Base-by-base conservation (phyloP, 2,113 vertebrate genomes). In the Epinephelus fuscoguttatus region DNA sequence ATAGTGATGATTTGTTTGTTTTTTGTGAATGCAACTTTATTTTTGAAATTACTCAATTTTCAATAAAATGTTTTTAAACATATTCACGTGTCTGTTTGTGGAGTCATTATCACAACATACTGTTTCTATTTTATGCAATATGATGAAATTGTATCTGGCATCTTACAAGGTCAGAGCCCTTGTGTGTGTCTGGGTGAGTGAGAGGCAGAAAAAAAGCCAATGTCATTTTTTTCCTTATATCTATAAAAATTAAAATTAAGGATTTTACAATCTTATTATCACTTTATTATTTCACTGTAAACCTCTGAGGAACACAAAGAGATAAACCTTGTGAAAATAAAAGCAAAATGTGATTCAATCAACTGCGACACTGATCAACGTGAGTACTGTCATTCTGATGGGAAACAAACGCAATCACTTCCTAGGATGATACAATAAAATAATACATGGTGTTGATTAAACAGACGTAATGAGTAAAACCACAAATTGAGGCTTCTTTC, bases 1-100 rank as follows among this genome's bases (percentile, higher is more conserved):
- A 85, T 67, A 75, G 0, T 69, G 27, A 80, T 81, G 70, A 77
- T 74, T 72, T 81, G 2, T 76, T 61, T 75, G 21, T 47, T 79
- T 47, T 71, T 19, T 88, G 52, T 74, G 47, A 63, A 84, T 73
- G 68, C 0, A 19, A 59, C 42, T 82, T 85, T 63, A 70, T 45
- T 68, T 76, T 78, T 52, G 13, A 67, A 0, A 45, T 45, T 45
- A 45, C 9, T 45, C 42, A 11, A 80, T 57, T 45, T 66, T 87
- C 11, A 92, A 89, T 91, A 92, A 93, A 93, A 73, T 3, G 0
- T 70, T 40, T 85, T n/a, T 21, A 0, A 6, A 27, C 25, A 59
- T 45, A 45, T 49, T 68, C 13, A 71, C 6, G 5, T 17, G 3
- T 30, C 10, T 80, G 40, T 70, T 53, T 84, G 59, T 69, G 3